Percentiles rank a stretch among this genome's conserved stretches.
Conservation (phyloP, 2,113 vertebrate species). For the Nycticorax nycticorax region DNA sequence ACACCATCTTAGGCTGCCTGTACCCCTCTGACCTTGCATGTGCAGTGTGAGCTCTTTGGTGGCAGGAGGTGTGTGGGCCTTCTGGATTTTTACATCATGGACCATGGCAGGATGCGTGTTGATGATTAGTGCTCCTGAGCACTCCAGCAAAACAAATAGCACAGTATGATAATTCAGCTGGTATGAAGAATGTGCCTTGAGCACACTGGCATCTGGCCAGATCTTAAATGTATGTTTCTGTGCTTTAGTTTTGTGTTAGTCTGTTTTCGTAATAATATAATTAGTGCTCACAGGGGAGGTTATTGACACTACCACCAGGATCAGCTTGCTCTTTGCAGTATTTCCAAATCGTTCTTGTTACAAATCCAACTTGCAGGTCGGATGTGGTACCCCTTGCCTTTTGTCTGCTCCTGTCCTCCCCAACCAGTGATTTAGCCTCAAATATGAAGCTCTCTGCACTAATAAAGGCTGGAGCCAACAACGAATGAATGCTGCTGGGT, state of each 20-base stretch:
- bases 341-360: constrained; percentile 33
- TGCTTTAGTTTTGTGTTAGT: constrained; percentile 70
- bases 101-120: rapidly evolving
- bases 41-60: not conserved
- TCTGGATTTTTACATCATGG: not conserved
- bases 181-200: constrained; percentile 13
- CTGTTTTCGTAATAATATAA: constrained; percentile 78
- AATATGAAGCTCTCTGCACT: not conserved
- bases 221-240: constrained; percentile 68
- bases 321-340: constrained; percentile 62
- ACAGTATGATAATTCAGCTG: not conserved
- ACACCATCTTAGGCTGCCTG: not conserved
- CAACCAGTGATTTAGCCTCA: not conserved
- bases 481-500: not conserved
- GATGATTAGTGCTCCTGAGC: not conserved
- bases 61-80: not conserved
- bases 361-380: constrained; percentile 16
- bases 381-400: not conserved
- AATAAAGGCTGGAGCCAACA: not conserved
- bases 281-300: constrained; percentile 75
- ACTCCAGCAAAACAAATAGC: not conserved
- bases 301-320: constrained; percentile 69
- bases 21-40: not conserved
- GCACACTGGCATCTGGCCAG: constrained; percentile 42
- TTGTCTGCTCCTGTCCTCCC: not conserved